Percentiles rank a stretch among this genome's conserved stretches.
Evolutionary conservation across 2,888 invertebrate genomes (phyloP).

Genomic region (Abscondita cerata): DNA sequence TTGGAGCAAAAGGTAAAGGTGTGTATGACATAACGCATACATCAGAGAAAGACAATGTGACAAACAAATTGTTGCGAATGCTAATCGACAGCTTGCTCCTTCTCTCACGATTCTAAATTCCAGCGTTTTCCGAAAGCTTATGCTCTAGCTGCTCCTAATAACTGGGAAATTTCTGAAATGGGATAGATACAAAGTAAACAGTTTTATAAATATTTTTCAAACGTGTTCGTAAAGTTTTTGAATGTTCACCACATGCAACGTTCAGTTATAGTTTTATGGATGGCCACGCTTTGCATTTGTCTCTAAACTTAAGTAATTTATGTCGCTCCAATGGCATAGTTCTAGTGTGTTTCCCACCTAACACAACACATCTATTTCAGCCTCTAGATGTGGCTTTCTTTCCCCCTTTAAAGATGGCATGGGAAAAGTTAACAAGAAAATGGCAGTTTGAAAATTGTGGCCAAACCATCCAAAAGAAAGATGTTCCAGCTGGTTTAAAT

Average conservation of each 20-base stretch:
- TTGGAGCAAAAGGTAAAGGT: not conserved
- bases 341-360: not conserved
- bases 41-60: not conserved
- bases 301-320: not conserved
- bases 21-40: not conserved
- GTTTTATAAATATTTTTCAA: no score
- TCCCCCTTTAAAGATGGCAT: not conserved
- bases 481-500: not conserved
- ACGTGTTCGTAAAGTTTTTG: not conserved
- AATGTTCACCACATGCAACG: not conserved
- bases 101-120: no score
- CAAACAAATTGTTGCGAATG: not conserved
- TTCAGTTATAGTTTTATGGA: not conserved
- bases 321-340: not conserved
- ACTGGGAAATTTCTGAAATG: not conserved
- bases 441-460: not conserved
- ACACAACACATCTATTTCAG: no score
- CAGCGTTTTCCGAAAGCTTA: no score
- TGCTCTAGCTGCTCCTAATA: not conserved
- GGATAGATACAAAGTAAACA: not conserved
- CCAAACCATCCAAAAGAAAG: not conserved
- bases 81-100: not conserved
- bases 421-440: not conserved
- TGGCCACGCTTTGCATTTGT: not conserved
- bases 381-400: not conserved